Evolutionary conservation across 2,888 invertebrate genomes (phyloP).

Genomic region (Clepsis dumicolana): DNA sequence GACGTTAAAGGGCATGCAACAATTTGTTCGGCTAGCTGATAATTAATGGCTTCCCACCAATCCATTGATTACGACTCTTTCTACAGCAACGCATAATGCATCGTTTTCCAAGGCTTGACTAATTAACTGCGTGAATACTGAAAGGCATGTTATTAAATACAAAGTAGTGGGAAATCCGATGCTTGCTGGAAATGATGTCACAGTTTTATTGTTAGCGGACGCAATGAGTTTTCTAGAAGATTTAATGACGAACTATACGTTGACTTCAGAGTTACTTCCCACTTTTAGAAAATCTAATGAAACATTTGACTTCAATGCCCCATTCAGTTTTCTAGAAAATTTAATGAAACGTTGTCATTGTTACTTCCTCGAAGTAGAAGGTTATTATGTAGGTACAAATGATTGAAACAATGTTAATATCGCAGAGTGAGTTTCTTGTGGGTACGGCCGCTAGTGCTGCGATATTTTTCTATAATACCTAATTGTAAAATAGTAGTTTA

Average conservation of each 20-base stretch:
- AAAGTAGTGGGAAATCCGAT: slow-evolving; percentile 31
- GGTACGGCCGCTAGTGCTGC: no score
- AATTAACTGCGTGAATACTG: slow-evolving; percentile 31
- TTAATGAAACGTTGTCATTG: no score
- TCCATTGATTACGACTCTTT: slow-evolving; percentile 4
- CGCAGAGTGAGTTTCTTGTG: no score
- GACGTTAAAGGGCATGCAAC: background rate
- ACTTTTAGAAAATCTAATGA: no score
- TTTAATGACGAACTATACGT: background rate
- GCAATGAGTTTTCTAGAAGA: slow-evolving; percentile 13
- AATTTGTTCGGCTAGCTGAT: background rate
- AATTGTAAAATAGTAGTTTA: no score
- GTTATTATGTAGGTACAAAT: background rate
- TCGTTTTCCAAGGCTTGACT: slow-evolving; percentile 21
- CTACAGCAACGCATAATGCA: slow-evolving; percentile 37
- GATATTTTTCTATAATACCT: no score
- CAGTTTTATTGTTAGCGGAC: slow-evolving; percentile 8
- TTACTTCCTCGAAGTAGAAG: background rate
- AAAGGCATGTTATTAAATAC: slow-evolving; percentile 29
- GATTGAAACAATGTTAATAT: no score
- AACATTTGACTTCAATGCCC: no score
- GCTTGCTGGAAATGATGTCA: slow-evolving; percentile 37
- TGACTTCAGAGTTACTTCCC: background rate
- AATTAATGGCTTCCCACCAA: slow-evolving; percentile 3
- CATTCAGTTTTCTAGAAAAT: no score